A percentile compares a stretch with the other conserved stretches of the same genome.
These are phyloP conservation scores for Thecocarcelia acutangulata DNA, from an alignment of 2,888 invertebrate genomes.

Conservation along the genomic window DNA sequence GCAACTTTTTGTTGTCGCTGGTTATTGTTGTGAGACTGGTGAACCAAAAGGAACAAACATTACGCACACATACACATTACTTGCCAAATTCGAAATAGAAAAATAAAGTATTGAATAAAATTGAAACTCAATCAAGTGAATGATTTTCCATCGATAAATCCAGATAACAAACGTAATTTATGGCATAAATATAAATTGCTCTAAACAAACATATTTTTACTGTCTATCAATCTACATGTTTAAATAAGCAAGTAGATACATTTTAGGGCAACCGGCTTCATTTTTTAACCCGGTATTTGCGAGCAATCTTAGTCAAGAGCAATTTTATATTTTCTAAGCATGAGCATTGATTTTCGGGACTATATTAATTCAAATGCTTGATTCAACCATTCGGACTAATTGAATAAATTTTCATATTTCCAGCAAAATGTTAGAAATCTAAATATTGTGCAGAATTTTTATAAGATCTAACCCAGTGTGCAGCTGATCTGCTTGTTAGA, in stretches of 20 bases:
- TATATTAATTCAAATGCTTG: too few relatives aligned
- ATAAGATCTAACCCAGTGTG: too few relatives aligned
- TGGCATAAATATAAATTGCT: constrained; percentile 68
- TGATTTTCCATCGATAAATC: constrained; percentile 70
- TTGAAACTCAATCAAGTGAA: constrained; percentile 70
- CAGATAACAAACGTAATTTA: constrained; percentile 71
- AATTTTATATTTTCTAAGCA: too few relatives aligned
- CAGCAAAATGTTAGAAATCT: too few relatives aligned
- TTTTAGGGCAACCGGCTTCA: not conserved
- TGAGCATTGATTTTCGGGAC: too few relatives aligned
- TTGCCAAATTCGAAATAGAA: constrained; percentile 10
- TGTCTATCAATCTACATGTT: constrained; percentile 50
- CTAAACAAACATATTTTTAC: constrained; percentile 62
- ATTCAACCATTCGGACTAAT: too few relatives aligned
- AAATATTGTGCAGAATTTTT: too few relatives aligned
- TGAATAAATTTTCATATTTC: too few relatives aligned
- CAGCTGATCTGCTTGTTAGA: too few relatives aligned
- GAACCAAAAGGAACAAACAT: constrained; percentile 29
- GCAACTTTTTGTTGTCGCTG: not conserved
- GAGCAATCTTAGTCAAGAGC: too few relatives aligned
- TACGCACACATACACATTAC: not conserved
- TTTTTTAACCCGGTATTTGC: too few relatives aligned
- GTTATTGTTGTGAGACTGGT: constrained; percentile 31
- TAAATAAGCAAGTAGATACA: constrained; percentile 7
- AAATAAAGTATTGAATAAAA: constrained; percentile 56